These are phyloP conservation scores for Scaptodrosophila latifasciaeformis DNA, from an alignment of 2,888 invertebrate genomes.

Conservation along the genomic window DNA sequence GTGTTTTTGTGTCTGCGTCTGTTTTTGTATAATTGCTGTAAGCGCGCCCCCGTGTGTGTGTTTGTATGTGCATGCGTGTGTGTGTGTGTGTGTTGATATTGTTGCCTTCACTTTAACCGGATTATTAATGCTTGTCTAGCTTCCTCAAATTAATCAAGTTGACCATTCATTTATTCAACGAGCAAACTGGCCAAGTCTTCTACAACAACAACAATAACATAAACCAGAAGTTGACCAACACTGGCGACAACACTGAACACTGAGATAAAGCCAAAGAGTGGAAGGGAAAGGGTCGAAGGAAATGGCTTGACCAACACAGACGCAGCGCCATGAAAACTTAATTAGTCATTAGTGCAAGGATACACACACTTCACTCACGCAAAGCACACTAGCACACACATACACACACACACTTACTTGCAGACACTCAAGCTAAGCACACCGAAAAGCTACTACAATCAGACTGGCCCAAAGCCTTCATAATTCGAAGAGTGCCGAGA, in stretches of 20 bases:
- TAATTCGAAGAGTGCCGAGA: no score
- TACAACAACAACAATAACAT: constrained; percentile 4
- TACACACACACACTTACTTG: constrained; percentile 8
- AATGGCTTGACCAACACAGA: background rate
- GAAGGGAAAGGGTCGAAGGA: background rate
- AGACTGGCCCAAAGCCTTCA: no score
- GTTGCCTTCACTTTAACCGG: constrained; percentile 62
- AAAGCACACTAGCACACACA: no score
- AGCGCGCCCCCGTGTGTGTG: constrained; percentile 7
- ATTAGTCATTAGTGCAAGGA: constrained; percentile 61
- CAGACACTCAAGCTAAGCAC: constrained; percentile 9
- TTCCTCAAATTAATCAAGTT: constrained; percentile 66
- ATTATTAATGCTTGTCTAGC: constrained; percentile 68
- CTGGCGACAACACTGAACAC: background rate
- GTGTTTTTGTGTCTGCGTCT: background rate
- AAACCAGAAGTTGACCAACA: background rate
- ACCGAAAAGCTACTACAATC: background rate
- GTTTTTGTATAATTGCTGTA: background rate
- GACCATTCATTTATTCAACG: constrained; percentile 63
- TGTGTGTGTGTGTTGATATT: constrained; percentile 10
- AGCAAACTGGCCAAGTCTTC: constrained; percentile 32
- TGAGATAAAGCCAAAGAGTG: constrained; percentile 1
- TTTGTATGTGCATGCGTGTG: no score
- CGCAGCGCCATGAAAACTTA: constrained; percentile 59
- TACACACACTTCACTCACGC: no score